These are phyloP conservation scores for Catamblyrhynchus diadema DNA, from an alignment of 2,797 vertebrate genomes.

Conservation along the genomic window DNA sequence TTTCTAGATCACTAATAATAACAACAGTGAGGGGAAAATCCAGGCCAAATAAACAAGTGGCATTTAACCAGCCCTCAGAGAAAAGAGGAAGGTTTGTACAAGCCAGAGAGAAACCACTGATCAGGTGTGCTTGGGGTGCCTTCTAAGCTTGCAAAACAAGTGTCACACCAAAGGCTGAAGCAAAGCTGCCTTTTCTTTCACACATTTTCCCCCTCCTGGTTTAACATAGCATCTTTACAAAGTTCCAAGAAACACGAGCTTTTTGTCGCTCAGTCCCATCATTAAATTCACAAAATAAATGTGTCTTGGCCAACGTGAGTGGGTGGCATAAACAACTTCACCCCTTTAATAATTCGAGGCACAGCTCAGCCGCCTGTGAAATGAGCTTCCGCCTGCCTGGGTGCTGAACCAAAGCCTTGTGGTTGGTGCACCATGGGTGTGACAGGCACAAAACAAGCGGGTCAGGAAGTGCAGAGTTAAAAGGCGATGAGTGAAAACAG, in stretches of 20 bases:
- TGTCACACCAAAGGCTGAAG: not conserved
- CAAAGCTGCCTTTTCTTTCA: not conserved
- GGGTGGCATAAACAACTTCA: not conserved
- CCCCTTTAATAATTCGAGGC: constrained; percentile 20
- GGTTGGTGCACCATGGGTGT: not conserved
- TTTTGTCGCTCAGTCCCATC: not conserved
- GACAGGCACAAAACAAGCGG: not conserved
- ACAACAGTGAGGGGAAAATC: not conserved
- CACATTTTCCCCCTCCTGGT: not conserved
- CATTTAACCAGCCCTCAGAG: not conserved
- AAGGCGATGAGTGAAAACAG: not conserved
- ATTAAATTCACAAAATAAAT: not conserved
- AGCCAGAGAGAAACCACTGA: not conserved
- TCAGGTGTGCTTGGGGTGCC: not conserved
- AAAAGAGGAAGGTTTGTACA: not conserved
- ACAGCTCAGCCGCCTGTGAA: not conserved
- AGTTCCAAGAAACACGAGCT: not conserved
- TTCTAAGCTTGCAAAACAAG: constrained; percentile 3
- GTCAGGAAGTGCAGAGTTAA: constrained; percentile 41
- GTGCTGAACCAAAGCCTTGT: constrained; percentile 24
- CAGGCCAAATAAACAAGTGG: not conserved
- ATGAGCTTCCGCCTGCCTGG: constrained; percentile 17
- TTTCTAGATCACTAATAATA: constrained; percentile 1
- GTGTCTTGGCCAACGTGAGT: not conserved
- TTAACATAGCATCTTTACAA: not conserved